phyloP scores from a whole-genome alignment of 2,113 vertebrate genomes.

The Spea multiplicata region DNA sequence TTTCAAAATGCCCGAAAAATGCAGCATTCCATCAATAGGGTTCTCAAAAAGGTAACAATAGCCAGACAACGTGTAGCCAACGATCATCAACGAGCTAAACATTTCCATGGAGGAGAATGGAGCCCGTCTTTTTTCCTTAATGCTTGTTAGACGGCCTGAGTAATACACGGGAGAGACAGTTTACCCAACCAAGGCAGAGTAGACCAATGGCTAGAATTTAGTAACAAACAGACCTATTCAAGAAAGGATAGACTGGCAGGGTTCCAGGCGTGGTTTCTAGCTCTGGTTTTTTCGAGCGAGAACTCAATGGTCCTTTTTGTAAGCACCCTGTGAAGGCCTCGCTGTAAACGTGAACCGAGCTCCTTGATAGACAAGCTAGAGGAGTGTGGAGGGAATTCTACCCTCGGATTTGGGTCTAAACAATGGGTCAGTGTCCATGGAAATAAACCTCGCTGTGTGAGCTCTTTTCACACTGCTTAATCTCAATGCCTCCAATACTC shows the following conservation, averaged over 20 bases:
- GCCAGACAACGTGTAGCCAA: too few relatives aligned
- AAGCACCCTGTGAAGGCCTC: constrained; percentile 23
- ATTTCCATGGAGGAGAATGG: too few relatives aligned
- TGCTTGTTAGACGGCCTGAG: background rate
- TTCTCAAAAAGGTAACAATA: too few relatives aligned
- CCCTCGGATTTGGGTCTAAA: constrained; percentile 2
- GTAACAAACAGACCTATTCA: constrained; percentile 38
- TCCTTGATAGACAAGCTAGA: constrained; percentile 17
- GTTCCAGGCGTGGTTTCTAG: constrained; percentile 17
- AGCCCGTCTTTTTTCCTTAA: too few relatives aligned
- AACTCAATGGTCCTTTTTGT: constrained; percentile 41
- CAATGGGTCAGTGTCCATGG: constrained; percentile 37
- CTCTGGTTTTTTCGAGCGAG: constrained; percentile 5
- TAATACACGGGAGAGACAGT: background rate
- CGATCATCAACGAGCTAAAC: too few relatives aligned
- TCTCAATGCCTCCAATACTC: background rate
- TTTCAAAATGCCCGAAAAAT: too few relatives aligned
- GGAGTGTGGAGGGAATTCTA: constrained; percentile 4
- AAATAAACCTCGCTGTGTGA: constrained; percentile 22
- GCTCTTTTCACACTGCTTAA: background rate
- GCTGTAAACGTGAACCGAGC: constrained; percentile 29
- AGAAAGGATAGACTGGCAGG: background rate
- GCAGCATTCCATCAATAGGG: too few relatives aligned
- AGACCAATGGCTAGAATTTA: background rate
- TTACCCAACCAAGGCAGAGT: constrained; percentile 1